Evolutionary conservation across 2,113 vertebrate genomes (phyloP).

Genomic region (Aphyosemion australe): DNA sequence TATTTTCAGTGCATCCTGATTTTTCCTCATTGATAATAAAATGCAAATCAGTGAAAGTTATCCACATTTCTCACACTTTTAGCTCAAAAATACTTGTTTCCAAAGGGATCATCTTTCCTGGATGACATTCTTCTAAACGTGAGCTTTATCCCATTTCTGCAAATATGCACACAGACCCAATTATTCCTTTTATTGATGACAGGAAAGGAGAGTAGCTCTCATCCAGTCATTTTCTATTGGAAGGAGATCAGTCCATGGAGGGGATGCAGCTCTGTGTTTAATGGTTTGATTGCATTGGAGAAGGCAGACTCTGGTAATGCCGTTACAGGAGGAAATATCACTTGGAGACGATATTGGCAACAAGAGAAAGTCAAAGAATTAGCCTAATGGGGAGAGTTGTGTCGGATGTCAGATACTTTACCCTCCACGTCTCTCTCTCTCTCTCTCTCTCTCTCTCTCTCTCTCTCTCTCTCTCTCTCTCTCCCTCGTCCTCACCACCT

Average conservation of each 20-base stretch:
- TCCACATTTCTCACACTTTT: not conserved
- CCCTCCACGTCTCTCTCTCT: constrained; percentile 55
- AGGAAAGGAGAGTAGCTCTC: constrained; percentile 72
- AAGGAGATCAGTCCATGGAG: constrained; percentile 61
- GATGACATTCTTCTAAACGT: not conserved
- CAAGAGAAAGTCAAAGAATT: constrained; percentile 76
- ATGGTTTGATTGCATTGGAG: constrained; percentile 78
- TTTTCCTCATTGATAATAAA: not conserved
- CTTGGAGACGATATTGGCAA: constrained; percentile 68
- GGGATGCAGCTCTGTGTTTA: constrained; percentile 63
- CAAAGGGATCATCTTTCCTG: constrained; percentile 2
- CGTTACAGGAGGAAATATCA: constrained; percentile 65
- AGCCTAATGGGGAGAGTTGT: constrained; percentile 74
- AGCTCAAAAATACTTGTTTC: not conserved
- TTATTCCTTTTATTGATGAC: constrained; percentile 66
- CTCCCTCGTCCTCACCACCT: constrained; percentile 13
- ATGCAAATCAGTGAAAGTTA: not conserved
- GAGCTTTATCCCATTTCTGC: constrained; percentile 21
- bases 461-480: no score
- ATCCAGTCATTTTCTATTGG: constrained; percentile 70
- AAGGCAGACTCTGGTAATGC: constrained; percentile 71
- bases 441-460: constrained; percentile 36
- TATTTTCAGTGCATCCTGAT: not conserved
- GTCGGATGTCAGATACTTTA: constrained; percentile 75
- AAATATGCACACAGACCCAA: constrained; percentile 23